These are phyloP conservation scores for Micromesistius poutassou DNA, from an alignment of 2,797 vertebrate species.

Conservation along the genomic window DNA sequence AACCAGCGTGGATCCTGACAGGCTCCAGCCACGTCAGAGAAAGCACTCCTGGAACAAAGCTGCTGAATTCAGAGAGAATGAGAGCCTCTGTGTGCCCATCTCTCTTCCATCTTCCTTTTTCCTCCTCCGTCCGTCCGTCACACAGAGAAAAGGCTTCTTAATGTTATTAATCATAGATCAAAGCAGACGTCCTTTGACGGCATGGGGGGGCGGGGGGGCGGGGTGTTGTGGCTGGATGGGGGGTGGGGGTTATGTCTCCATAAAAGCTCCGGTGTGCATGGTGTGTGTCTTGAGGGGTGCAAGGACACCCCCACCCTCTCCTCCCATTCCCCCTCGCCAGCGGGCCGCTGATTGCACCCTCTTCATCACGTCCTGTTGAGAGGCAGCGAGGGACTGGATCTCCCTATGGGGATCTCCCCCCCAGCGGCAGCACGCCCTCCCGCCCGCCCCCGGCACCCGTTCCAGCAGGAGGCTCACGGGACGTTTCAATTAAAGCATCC, in stretches of 20 bases:
- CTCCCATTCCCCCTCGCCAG: not conserved
- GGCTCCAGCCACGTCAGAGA: not conserved
- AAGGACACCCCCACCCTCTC: conserved; percentile 49
- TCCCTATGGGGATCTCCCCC: conserved; percentile 45
- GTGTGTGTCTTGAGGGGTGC: conserved; percentile 33
- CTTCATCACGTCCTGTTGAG: conserved; percentile 72
- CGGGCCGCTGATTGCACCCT: conserved; percentile 54
- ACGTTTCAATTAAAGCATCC: conserved; percentile 75
- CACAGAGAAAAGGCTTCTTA: conserved; percentile 59
- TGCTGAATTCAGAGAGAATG: not conserved
- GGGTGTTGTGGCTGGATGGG: not conserved
- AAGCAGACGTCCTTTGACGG: conserved; percentile 14
- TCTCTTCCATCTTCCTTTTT: not conserved
- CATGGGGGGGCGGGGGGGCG: no score
- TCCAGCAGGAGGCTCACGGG: conserved; percentile 34
- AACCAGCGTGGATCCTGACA: not conserved
- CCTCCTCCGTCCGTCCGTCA: conserved; percentile 50
- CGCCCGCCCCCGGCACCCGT: conserved; percentile 22
- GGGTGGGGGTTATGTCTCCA: not conserved
- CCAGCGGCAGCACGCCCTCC: conserved; percentile 57
- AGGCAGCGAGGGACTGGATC: conserved; percentile 65
- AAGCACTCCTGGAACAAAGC: not conserved
- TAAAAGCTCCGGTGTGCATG: not conserved
- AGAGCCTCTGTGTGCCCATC: not conserved
- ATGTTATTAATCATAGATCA: conserved; percentile 77